Evolutionary conservation across 1,140 invertebrate species (phyloP), one percentile per base, ranked within the genome.

Genomic region (Aphidius ervi): DNA sequence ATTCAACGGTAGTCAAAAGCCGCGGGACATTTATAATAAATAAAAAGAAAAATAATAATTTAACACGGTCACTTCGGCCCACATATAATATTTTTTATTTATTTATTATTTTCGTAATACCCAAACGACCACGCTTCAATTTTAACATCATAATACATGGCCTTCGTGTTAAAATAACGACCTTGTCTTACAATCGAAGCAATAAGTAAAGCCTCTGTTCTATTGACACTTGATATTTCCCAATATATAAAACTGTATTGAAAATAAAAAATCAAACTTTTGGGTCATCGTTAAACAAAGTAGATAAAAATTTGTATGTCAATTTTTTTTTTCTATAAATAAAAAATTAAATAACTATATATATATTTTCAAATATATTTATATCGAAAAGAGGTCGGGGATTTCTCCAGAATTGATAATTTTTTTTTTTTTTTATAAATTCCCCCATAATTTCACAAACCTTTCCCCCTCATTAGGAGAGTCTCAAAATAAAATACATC

Each of bases 61-160:
- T 31, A 31, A 31, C 23, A 31, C 23, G 23, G 23, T 31, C 23
- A 31, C 23, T 31, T 31, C 39, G 9, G 41, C 41, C 23, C 45
- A 52, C 50, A 52, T n/a, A 43, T 10, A 43, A 40, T 39, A 52
- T 40, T 52, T 52, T 23, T 20, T 39, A 37, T 40, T 52, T 52
- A 23, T 2, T 43, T 43, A 2, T 23, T 48, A 6, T 50, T 58
- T 58, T 58, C 57, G 39, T 41, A 58, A 58, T 46, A 16, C 57
- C 40, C 8, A 23, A 56, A 45, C 43, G 47, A 49, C 48, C 16
- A 47, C 57, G 39, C 46, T 46, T 6, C 9, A 46, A 20, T 42
- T 58, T 58, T 58, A 58, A 58, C 57, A 58, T 58, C 57, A 58
- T 58, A 58, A 58, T 58, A 37, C 46, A 49, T 39, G 48, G 41